Evolutionary conservation across 2,797 vertebrate species (phyloP).

Genomic region (Scolopax bukidnonensis): DNA sequence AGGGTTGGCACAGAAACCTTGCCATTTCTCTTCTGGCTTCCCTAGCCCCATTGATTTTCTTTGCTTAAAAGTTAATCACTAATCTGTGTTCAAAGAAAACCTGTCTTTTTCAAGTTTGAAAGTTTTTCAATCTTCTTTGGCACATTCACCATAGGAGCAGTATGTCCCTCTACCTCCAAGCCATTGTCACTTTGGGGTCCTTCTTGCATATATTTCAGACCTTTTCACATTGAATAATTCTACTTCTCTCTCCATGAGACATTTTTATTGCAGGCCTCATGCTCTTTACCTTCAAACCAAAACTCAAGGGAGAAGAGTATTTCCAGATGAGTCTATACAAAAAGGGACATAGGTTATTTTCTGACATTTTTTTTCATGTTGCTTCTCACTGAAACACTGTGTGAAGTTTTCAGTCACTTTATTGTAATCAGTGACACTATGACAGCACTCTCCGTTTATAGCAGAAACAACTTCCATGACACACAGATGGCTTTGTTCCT

Average conservation of each 20-base stretch:
- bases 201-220: neutral
- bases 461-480: neutral
- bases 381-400: neutral
- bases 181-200: accelerated
- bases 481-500: accelerated
- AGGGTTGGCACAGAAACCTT: neutral
- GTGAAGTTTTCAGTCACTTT: neutral
- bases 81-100: neutral
- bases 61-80: neutral
- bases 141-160: neutral
- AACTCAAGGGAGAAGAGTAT: neutral
- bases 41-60: neutral
- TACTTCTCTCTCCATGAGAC: neutral
- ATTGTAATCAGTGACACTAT: neutral
- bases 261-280: neutral
- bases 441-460: neutral
- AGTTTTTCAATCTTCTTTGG: neutral
- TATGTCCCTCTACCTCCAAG: neutral
- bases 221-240: neutral
- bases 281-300: neutral
- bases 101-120: neutral
- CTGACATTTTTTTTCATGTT: neutral
- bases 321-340: neutral
- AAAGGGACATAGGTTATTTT: neutral
- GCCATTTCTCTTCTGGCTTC: neutral